phyloP scores from a whole-genome alignment of 2,797 vertebrate species.

The Enteromius treurensis region DNA sequence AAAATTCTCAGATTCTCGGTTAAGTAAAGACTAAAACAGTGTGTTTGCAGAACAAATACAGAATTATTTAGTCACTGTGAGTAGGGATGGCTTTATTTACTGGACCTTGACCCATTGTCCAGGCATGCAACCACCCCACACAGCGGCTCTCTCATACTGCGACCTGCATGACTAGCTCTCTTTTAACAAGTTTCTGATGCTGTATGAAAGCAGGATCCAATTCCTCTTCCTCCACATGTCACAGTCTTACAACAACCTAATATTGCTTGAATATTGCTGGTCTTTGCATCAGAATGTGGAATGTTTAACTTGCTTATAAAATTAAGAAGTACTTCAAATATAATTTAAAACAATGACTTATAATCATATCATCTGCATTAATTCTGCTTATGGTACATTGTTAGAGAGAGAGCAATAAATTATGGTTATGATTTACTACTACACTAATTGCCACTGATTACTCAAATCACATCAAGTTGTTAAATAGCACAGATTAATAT shows the following conservation, averaged over 20 bases:
- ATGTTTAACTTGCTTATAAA: neutral
- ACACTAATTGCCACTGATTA: neutral
- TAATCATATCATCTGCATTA: neutral
- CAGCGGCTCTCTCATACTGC: neutral
- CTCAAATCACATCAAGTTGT: neutral
- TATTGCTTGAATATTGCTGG: slow-evolving; percentile 3
- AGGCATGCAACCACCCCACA: neutral
- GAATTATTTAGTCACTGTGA: neutral
- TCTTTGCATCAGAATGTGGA: slow-evolving; percentile 16
- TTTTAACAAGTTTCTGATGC: neutral
- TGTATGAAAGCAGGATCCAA: slow-evolving; percentile 1
- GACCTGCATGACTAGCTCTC: neutral
- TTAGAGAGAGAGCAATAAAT: neutral
- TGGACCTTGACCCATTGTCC: slow-evolving; percentile 9
- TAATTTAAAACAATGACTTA: neutral
- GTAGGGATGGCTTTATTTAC: neutral
- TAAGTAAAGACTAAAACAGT: neutral
- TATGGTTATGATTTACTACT: neutral
- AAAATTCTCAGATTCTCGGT: neutral
- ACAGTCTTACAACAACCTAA: slow-evolving; percentile 1
- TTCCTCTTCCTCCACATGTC: neutral
- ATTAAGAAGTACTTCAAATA: neutral
- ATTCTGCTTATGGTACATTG: neutral
- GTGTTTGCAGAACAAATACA: slow-evolving; percentile 9
- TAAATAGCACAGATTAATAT: neutral